Evolutionary conservation across 35 echinoderm and acorn worm species (phyloP), one percentile per base, ranked within the genome.

Genomic region (Heliocidaris tuberculata): DNA sequence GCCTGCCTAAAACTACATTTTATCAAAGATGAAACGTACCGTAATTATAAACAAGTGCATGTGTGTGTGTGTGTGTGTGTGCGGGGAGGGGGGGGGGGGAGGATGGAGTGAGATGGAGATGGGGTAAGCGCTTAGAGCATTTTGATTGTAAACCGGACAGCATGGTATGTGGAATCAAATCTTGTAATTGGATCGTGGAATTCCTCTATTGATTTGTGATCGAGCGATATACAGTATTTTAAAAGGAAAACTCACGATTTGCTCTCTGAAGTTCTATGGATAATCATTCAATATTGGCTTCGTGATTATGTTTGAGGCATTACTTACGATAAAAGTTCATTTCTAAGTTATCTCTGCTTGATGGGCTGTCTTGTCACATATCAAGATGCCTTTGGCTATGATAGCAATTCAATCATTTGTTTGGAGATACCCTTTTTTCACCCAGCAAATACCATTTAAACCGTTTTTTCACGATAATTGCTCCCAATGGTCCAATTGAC

Each of bases 401-500:
- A 7, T 27, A 78, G 27, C 15, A 78, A 78, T 24, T 78, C 65
- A 78, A 78, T 78, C 65, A 78, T 19, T 78, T 78, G 27, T 78
- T n/a, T 27, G 65, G 65, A 78, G 19, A 78, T 78, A 78, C 65
- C 27, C 27, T 9, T 78, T 17, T 78, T 21, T 78, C 65, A 78
- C 21, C 65, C 65, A 24, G 27, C 65, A 7, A 78, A 78, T n/a
- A 7, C 27, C 60, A 70, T 70, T 70, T 6, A 24, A 70, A 27
- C 60, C 65, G 65, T 78, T 78, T 78, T 42, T 10, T n/a, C 65
- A 78, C 31, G 31, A 32, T 32, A 89, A 89, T 42, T 89, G 32
- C 47, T 89, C 87, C 87, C 87, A 32, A 89, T 89, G 87, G 87
- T 89, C 87, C 87, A 89, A 89, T 89, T 89, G 87, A 89, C 87